These are phyloP conservation scores for Philypnodon macrostomus DNA, from an alignment of 2,797 vertebrate genomes.

Conservation along the genomic window DNA sequence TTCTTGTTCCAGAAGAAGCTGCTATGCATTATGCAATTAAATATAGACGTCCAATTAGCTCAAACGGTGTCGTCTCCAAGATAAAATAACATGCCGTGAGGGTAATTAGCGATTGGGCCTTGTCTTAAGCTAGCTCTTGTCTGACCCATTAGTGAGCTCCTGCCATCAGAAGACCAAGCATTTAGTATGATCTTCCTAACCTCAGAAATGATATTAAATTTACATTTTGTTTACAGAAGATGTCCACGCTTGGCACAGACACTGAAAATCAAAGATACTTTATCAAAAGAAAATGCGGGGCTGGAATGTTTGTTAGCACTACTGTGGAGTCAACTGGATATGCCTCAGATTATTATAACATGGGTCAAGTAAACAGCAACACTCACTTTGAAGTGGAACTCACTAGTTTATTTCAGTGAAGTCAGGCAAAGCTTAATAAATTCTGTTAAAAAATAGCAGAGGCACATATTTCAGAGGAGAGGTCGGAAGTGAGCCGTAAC, in stretches of 20 bases:
- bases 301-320: constrained; percentile 8
- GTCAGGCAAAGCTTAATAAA: too few species aligned
- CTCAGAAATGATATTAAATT: constrained; percentile 16
- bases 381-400: constrained; percentile 1
- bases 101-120: constrained; percentile 21
- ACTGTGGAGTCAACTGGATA: constrained; percentile 3
- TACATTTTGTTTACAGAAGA: constrained; percentile 22
- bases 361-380: constrained; percentile 12
- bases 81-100: constrained; percentile 12
- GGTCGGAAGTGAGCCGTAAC: constrained; percentile 12
- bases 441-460: too few species aligned
- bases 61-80: constrained; percentile 18
- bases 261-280: constrained; percentile 17
- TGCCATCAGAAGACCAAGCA: constrained; percentile 1
- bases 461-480: constrained; percentile 21
- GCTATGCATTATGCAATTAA: constrained; percentile 6
- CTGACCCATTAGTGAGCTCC: constrained; percentile 5
- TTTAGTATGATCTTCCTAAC: not conserved
- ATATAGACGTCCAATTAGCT: constrained; percentile 26
- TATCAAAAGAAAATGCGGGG: constrained; percentile 3
- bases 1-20: not conserved
- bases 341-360: constrained; percentile 20
- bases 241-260: not conserved
- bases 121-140: constrained; percentile 24
- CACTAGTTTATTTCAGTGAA: constrained; percentile 5